These are phyloP conservation scores for Epizoanthus fatuus DNA, from an alignment of 92 coral and sea anemone species.

Conservation along the genomic window DNA sequence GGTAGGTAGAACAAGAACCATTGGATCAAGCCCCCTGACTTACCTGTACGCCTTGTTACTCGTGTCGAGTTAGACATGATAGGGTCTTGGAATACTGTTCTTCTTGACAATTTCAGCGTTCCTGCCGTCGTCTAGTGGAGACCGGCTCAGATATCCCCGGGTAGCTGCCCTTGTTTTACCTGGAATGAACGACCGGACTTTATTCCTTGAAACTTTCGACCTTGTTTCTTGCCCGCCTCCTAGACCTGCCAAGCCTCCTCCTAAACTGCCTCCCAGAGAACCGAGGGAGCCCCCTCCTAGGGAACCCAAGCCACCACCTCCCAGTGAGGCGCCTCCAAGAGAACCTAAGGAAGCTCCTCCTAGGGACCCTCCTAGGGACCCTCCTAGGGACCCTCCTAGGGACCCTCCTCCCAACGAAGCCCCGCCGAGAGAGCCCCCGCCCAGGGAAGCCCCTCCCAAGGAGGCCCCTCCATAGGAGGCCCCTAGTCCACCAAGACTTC, in stretches of 20 bases:
- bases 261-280: conserved; percentile 36
- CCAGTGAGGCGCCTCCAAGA: conserved; percentile 77
- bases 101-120: conserved; percentile 85
- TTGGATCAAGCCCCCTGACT: no score
- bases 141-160: conserved; percentile 63
- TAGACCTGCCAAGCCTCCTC: conserved; percentile 54
- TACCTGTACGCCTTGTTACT: not conserved
- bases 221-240: conserved; percentile 68
- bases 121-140: conserved; percentile 80
- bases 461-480: conserved; percentile 68
- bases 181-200: conserved; percentile 76
- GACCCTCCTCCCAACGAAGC: conserved; percentile 67
- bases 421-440: conserved; percentile 76
- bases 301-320: conserved; percentile 72
- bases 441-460: conserved; percentile 47
- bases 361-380: conserved; percentile 64
- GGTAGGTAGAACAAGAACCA: no score
- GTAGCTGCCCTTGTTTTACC: conserved; percentile 58
- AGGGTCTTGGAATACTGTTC: conserved; percentile 71
- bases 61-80: not conserved
- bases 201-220: conserved; percentile 55
- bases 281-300: conserved; percentile 54
- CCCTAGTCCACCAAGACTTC: conserved; percentile 48
- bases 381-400: conserved; percentile 61
- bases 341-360: conserved; percentile 24